These are phyloP conservation scores for Glaucidium brasilianum DNA, from an alignment of 2,113 vertebrate species.

Conservation along the genomic window DNA sequence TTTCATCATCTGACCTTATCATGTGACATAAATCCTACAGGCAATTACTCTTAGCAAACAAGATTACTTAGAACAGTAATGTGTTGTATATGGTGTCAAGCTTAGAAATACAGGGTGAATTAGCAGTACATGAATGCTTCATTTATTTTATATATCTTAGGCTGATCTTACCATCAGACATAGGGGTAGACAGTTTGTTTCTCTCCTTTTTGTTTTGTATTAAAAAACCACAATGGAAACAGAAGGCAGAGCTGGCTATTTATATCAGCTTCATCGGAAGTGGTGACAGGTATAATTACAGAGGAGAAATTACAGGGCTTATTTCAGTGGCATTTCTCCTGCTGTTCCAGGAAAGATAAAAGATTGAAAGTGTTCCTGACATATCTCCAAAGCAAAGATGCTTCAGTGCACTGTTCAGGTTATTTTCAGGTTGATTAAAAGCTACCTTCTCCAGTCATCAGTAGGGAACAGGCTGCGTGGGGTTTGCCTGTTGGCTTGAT, in stretches of 20 bases:
- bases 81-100: background rate
- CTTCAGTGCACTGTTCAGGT: constrained; percentile 44
- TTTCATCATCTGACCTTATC: background rate
- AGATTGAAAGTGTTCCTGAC: constrained; percentile 77
- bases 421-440: constrained; percentile 73
- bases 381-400: constrained; percentile 56
- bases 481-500: background rate
- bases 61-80: background rate
- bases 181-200: background rate
- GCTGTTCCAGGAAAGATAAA: constrained; percentile 74
- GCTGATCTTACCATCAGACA: background rate
- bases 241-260: constrained; percentile 74
- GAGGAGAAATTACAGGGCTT: constrained; percentile 78
- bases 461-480: background rate
- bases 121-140: background rate
- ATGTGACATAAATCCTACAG: background rate
- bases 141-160: background rate
- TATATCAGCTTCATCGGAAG: constrained; percentile 76
- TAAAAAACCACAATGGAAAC: constrained; percentile 30
- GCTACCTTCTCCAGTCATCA: constrained; percentile 1
- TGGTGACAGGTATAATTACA: constrained; percentile 82
- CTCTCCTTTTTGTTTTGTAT: constrained; percentile 35
- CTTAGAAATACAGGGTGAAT: background rate
- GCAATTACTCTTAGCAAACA: background rate
- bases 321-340: constrained; percentile 74